phyloP scores from a whole-genome alignment of 2,888 invertebrate genomes.

The Ectemnius cavifrons region DNA sequence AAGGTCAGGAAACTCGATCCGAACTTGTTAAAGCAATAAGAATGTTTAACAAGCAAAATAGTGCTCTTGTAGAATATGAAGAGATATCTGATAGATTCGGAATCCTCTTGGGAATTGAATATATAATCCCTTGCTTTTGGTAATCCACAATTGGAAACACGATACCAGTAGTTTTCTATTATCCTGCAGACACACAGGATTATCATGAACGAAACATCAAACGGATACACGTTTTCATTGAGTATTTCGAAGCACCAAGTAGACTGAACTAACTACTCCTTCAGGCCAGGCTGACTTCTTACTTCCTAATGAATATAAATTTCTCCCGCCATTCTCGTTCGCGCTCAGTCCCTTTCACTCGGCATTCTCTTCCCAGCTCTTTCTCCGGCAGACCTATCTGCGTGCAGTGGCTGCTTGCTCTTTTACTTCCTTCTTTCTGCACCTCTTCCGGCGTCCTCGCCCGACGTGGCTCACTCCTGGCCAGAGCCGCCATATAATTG shows the following conservation, averaged over 20 bases:
- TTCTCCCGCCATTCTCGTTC: conserved; percentile 40
- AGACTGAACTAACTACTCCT: conserved; percentile 49
- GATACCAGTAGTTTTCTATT: conserved; percentile 24
- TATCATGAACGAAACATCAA: conserved; percentile 40
- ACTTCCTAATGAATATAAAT: conserved; percentile 69
- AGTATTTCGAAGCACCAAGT: conserved; percentile 54
- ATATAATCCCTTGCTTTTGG: no score
- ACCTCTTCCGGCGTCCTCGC: conserved; percentile 16
- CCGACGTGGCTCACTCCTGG: conserved; percentile 29
- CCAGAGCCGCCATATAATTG: conserved; percentile 58
- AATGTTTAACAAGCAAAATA: no score
- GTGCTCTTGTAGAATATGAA: no score
- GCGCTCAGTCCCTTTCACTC: conserved; percentile 9
- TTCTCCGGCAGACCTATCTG: not conserved
- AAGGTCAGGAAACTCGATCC: no score
- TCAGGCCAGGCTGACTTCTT: conserved; percentile 49
- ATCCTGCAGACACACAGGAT: conserved; percentile 15
- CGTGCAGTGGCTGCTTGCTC: not conserved
- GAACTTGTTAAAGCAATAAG: no score
- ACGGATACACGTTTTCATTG: conserved; percentile 57
- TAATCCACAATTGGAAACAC: no score
- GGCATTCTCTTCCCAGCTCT: conserved; percentile 1
- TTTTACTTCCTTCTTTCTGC: conserved; percentile 9
- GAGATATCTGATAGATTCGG: no score
- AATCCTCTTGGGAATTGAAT: no score